Evolutionary conservation across 2,797 vertebrate species (phyloP), one percentile per base, ranked within the genome.

Genomic region (Notamacropus eugenii): DNA sequence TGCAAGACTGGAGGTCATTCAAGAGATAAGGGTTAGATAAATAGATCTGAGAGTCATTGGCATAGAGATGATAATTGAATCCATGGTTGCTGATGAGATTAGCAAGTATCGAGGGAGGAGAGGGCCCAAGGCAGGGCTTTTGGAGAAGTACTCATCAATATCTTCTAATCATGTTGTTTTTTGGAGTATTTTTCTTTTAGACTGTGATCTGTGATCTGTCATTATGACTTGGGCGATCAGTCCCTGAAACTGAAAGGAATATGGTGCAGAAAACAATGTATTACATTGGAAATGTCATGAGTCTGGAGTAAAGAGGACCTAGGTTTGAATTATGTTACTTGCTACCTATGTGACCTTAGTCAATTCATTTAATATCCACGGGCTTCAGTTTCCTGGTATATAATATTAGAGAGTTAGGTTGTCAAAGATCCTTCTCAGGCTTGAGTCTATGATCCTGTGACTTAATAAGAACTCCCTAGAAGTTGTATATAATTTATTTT

Each of bases 401-500:
- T 91, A 54, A 93, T 82, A n/a, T 74, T 67, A n/a, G 58, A 3
- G 54, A 3, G 50, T 82, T n/a, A 57, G 57, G 34, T 59, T 8
- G 4, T 55, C 93, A 95, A 93, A 87, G 31, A 1, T 34, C 27
- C 19, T 91, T n/a, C 29, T 59, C 34, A 50, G 13, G 27, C 12
- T 19, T 52, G 2, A 12, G 8, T 55, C 59, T 58, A 87, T 55
- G 55, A 50, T 91, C 92, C 46, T n/a, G 1, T 40, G 62, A 95
- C 67, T 93, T 22, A 58, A 5, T 4, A 87, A 12, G 24, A 54
- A 46, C 12, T 90, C 62, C 92, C 95, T 92, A 95, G 90, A 91
- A 52, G 91, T 52, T 58, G 95, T 91, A 82, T 93, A 56, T 93
- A 90, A 90, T 55, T 31, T 82, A 52, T 27, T 55, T 74, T 19